Base-by-base conservation (phyloP, 2,113 vertebrate genomes). In the Puffinus mauretanicus region DNA sequence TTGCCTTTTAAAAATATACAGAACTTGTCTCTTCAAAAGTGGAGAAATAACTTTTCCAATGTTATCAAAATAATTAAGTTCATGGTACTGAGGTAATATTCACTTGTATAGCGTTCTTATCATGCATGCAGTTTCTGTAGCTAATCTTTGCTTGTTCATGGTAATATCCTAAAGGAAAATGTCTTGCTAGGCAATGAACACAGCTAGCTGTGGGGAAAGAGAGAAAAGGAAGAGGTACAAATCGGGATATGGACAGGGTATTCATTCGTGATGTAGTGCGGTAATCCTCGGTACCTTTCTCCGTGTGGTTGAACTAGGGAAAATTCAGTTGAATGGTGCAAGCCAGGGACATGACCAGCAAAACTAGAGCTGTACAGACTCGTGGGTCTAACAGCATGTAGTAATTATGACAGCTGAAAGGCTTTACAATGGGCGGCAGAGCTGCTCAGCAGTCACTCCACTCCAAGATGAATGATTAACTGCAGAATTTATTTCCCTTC, bases 21-120 rank as follows among this genome's bases (percentile, higher is more conserved):
- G 55, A 86, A 32, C 25, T 86, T 79, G n/a, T 82, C 26, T 77
- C 22, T 75, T 86, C 73, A 55, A 71, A 91, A 81, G 71, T 29
- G 29, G 47, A 92, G 38, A 93, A 91, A n/a, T 80, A 95, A 86
- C 71, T 61, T 90, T 95, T 81, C 64, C 44, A 90, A 7, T 88
- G 62, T 75, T 93, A 88, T 42, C 76, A 90, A 70, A 95, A 80
- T 80, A 94, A 88, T 95, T 82, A 94, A 69, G 42, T 93, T 94
- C 67, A 51, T 62, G 26, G 80, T 94, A 49, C 78, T 82, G 71
- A 69, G 27, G 66, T 92, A 85, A 65, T 95, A 86, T 16, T 95
- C 7, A 49, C 51, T 93, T 77, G 21, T 70, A 80, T 19, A 77
- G n/a, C 54, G 58, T 77, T 91, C 79, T 94, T 89, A 93, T 70